Evolutionary conservation across 2,888 invertebrate genomes (phyloP).

Genomic region (Helobdella robusta): DNA sequence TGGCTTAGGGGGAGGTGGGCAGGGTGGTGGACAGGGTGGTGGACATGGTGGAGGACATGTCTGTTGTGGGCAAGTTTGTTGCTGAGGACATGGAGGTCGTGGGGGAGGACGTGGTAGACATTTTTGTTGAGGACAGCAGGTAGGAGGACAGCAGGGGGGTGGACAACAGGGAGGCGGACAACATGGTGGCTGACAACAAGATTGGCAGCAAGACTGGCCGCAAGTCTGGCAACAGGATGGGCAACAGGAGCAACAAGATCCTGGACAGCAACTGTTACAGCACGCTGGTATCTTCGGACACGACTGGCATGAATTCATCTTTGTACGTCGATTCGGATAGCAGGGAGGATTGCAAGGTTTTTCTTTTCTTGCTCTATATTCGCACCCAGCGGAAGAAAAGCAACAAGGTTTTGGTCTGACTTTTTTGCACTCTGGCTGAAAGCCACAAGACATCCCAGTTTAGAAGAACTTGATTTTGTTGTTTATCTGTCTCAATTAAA

Average conservation of each 20-base stretch:
- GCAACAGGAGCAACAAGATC: conserved; percentile 1
- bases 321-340: neutral
- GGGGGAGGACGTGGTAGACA: conserved; percentile 7
- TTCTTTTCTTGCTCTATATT: conserved; percentile 3
- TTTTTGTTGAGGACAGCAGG: neutral
- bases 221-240: neutral
- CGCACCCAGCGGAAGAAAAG: neutral
- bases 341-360: conserved; percentile 17
- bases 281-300: conserved; percentile 2
- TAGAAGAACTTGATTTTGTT: neutral
- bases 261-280: neutral
- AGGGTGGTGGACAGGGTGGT: conserved; percentile 6
- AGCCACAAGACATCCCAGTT: conserved; percentile 20
- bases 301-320: conserved; percentile 19
- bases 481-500: neutral
- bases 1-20: neutral
- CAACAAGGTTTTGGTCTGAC: conserved; percentile 21
- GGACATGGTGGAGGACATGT: conserved; percentile 2
- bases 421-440: conserved; percentile 23
- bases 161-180: neutral
- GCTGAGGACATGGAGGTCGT: neutral
- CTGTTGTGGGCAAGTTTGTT: neutral
- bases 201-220: neutral
- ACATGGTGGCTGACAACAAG: neutral
- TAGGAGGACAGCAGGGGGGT: neutral